Conservation (phyloP, 2,113 vertebrate genomes). For the Serilophus lunatus region DNA sequence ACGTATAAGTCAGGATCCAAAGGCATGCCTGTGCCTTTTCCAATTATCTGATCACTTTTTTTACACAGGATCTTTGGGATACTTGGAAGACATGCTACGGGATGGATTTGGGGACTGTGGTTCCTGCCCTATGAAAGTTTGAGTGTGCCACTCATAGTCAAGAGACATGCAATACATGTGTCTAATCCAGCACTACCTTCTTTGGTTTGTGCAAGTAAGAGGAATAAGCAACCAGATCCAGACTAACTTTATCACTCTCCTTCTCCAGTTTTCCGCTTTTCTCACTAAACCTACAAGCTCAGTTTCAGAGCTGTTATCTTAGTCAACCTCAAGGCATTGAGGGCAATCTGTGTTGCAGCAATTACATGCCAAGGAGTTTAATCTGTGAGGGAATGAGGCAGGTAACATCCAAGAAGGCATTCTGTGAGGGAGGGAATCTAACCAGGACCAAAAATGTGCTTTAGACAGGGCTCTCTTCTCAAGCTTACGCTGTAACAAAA, state of each 20-base stretch:
- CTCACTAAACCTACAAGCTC: background rate
- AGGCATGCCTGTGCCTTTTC: background rate
- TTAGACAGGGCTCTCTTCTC: background rate
- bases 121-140: background rate
- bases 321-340: background rate
- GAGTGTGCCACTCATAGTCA: background rate
- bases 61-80: background rate
- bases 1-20: background rate
- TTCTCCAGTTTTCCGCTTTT: background rate
- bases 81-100: background rate
- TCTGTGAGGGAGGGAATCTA: background rate
- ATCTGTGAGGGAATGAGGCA: background rate
- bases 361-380: background rate
- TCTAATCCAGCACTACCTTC: accelerated
- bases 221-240: background rate
- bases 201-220: background rate
- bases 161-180: background rate
- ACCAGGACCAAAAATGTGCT: background rate
- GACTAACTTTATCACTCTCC: accelerated
- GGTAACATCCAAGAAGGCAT: background rate
- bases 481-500: background rate
- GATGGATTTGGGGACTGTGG: background rate
- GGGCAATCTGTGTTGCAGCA: background rate
- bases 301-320: background rate
- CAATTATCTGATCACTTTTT: background rate